Percentiles rank a stretch among this genome's conserved stretches.
phyloP scores from a whole-genome alignment of 1,140 invertebrate genomes.

The Anoplolepis gracilipes region DNA sequence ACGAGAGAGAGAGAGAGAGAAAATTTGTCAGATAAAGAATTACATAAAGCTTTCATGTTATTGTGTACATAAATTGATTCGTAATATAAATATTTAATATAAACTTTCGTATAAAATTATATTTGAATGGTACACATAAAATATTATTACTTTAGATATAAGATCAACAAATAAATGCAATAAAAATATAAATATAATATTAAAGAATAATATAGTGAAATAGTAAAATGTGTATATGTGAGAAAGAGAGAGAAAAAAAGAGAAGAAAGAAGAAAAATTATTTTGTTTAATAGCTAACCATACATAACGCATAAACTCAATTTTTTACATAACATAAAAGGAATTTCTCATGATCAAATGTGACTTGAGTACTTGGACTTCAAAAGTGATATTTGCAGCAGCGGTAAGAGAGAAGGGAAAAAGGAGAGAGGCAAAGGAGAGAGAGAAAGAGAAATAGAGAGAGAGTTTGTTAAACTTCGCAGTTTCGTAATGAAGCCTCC shows the following conservation, averaged over 20 bases:
- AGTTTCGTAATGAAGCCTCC: conserved; percentile 60
- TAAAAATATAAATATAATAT: neutral
- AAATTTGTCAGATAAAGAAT: neutral
- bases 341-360: conserved; percentile 10
- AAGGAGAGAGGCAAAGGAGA: neutral
- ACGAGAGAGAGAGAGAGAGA: too few relatives aligned
- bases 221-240: neutral
- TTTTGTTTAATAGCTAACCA: neutral
- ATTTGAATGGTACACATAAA: neutral
- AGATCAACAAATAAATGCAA: conserved; percentile 8
- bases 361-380: conserved; percentile 18
- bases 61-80: neutral
- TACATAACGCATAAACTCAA: neutral
- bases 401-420: neutral
- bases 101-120: neutral
- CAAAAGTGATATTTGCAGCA: conserved; percentile 38
- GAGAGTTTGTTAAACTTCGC: conserved; percentile 57
- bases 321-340: neutral
- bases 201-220: neutral
- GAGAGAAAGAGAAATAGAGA: neutral
- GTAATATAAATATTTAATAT: neutral
- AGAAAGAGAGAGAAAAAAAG: neutral
- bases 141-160: neutral
- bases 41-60: neutral
- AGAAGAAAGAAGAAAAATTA: too few relatives aligned